phyloP scores from a whole-genome alignment of 2,797 vertebrate genomes.

The Tachyglossus aculeatus region DNA sequence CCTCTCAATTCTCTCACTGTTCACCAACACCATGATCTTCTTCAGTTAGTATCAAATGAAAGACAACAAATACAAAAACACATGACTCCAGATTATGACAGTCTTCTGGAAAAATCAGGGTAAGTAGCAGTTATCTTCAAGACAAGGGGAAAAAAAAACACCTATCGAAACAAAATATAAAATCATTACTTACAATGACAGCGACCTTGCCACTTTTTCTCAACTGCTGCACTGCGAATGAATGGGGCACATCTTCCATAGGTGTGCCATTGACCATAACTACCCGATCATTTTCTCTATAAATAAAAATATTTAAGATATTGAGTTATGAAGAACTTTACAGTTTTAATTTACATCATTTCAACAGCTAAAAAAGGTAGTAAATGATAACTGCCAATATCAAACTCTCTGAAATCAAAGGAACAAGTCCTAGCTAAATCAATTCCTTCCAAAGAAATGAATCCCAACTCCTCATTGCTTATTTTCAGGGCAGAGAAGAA shows the following conservation, averaged over 20 bases:
- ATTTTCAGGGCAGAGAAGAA: too few relatives aligned
- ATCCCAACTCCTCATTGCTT: not conserved
- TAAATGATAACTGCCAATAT: not conserved
- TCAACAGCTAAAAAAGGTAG: not conserved
- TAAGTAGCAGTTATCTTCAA: not conserved
- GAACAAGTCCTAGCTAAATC: not conserved
- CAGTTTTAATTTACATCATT: not conserved
- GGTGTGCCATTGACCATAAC: conserved; percentile 88
- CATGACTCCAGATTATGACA: not conserved
- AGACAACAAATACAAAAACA: not conserved
- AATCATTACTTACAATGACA: conserved; percentile 85
- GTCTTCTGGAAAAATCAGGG: conserved; percentile 9
- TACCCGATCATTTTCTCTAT: conserved; percentile 91
- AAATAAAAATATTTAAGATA: conserved; percentile 26
- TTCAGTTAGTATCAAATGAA: too few relatives aligned
- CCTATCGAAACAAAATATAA: not conserved
- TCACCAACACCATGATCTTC: too few relatives aligned
- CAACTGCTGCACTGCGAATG: conserved; percentile 93
- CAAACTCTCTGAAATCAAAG: not conserved
- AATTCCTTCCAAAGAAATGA: not conserved
- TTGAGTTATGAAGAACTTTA: not conserved
- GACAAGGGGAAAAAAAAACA: not conserved
- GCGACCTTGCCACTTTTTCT: conserved; percentile 96
- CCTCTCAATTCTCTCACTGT: too few relatives aligned
- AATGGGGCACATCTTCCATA: conserved; percentile 91